Conservation (phyloP, 2,888 invertebrate genomes). For the Brachyopa scutellaris region DNA sequence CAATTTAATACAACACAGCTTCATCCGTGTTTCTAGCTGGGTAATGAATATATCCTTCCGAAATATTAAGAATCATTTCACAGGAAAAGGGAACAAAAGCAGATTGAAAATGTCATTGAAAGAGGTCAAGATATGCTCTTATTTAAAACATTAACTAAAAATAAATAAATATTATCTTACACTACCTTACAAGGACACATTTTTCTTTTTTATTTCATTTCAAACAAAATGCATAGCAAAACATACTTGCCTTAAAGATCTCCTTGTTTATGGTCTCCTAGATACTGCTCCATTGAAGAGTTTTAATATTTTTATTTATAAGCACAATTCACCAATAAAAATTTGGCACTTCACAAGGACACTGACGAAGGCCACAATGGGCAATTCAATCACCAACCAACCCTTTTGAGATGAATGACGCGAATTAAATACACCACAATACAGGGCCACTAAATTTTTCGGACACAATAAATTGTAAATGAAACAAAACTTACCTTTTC, state of each 20-base stretch:
- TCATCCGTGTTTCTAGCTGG: too few relatives aligned
- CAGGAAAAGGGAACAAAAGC: too few relatives aligned
- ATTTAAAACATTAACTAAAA: too few relatives aligned
- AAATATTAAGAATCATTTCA: too few relatives aligned
- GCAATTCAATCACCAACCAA: neutral
- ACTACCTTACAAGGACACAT: too few relatives aligned
- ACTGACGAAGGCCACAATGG: conserved; percentile 38
- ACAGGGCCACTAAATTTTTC: neutral
- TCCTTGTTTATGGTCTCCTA: neutral
- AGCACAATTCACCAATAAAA: conserved; percentile 8
- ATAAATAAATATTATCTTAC: too few relatives aligned
- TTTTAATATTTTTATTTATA: too few relatives aligned
- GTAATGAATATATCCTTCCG: too few relatives aligned
- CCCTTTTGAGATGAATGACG: neutral
- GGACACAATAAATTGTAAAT: neutral
- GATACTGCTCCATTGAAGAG: neutral
- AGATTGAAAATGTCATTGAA: too few relatives aligned
- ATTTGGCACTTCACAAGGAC: conserved; percentile 50
- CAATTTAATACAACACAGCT: too few relatives aligned
- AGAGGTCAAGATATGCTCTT: too few relatives aligned
- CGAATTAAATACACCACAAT: neutral
- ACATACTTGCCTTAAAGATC: conserved; percentile 22
- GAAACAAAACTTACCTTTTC: conserved; percentile 57
- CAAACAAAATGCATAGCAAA: neutral
- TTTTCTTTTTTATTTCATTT: too few relatives aligned